Evolutionary conservation across 2,797 vertebrate species (phyloP), one percentile per base, ranked within the genome.

Genomic region (Danio jaintianensis): DNA sequence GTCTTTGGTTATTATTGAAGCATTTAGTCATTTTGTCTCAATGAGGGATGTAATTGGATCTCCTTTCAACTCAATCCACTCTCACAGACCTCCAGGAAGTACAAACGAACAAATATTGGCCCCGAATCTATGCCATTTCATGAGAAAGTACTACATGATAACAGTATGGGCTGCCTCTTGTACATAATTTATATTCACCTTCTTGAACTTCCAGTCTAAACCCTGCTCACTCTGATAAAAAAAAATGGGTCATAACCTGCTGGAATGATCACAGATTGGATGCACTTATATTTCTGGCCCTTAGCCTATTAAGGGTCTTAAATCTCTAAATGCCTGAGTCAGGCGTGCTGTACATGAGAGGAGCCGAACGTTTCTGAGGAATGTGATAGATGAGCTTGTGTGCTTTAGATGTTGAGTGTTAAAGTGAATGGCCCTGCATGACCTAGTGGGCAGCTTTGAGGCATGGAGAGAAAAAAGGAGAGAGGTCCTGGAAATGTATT

Each of bases 241-340:
- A 82, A 7, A 29, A 29, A 29, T 29, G 48, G 82, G 79, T 40
- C 64, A 83, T 83, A 71, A 85, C 89, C 43, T 0, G 2, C 78
- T 79, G 71, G 76, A 87, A 89, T 85, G 84, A 87, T 90, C 86
- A 88, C 81, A 85, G 79, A 59, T 82, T 89, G 85, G 87, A 87
- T 86, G 47, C 84, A 81, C 85, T 84, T 88, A 73, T 83, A 83
- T 69, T 75, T 87, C 83, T 91, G 90, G 89, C 88, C 63, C 20
- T 43, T 52, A 9, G 86, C 86, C 91, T 62, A 4, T 83, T 64
- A 5, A 43, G 18, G 22, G 85, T 88, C 80, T 87, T 86, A 87
- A 87, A 88, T 88, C 75, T 82, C 29, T 81, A 85, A 82, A 78
- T 81, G 85, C 85, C 89, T 79, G 84, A 84, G 84, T 85, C 74